Percentiles rank a stretch among this genome's conserved stretches.
phyloP scores from a whole-genome alignment of 2,888 invertebrate genomes.

The Caenorhabditis sp. region DNA sequence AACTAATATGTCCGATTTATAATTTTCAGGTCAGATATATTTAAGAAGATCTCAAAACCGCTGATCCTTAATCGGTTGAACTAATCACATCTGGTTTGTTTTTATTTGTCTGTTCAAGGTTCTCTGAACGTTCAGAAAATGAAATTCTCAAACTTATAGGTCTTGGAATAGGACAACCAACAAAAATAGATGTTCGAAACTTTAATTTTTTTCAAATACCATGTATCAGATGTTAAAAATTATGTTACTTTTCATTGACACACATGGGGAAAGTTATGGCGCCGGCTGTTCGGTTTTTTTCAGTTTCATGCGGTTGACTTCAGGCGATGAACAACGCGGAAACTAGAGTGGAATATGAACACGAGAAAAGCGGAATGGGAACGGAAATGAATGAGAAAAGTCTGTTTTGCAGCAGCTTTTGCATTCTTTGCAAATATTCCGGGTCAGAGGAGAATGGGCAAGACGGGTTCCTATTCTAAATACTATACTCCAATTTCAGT shows the following conservation, averaged over 20 bases:
- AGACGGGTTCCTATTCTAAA: too few species aligned
- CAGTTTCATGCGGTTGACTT: constrained; percentile 3
- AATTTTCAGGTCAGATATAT: too few species aligned
- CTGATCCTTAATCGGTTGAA: background rate
- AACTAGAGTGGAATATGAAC: background rate
- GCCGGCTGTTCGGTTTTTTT: background rate
- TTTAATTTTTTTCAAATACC: too few species aligned
- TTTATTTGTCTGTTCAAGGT: background rate
- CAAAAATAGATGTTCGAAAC: too few species aligned
- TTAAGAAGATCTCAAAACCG: too few species aligned
- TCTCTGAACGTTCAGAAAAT: background rate
- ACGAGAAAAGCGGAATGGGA: background rate
- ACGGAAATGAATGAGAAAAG: background rate
- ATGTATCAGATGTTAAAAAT: too few species aligned
- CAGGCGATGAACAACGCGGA: constrained; percentile 9
- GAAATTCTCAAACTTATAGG: too few species aligned
- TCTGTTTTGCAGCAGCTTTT: background rate
- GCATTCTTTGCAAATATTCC: background rate
- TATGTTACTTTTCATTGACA: too few species aligned
- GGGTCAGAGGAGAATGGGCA: background rate
- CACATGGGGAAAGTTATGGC: background rate
- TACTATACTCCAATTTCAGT: too few species aligned
- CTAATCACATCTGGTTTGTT: background rate
- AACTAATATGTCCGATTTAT: too few species aligned
- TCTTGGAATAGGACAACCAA: too few species aligned